phyloP scores from a whole-genome alignment of 2,888 invertebrate species.

The Drosophila anceps region DNA sequence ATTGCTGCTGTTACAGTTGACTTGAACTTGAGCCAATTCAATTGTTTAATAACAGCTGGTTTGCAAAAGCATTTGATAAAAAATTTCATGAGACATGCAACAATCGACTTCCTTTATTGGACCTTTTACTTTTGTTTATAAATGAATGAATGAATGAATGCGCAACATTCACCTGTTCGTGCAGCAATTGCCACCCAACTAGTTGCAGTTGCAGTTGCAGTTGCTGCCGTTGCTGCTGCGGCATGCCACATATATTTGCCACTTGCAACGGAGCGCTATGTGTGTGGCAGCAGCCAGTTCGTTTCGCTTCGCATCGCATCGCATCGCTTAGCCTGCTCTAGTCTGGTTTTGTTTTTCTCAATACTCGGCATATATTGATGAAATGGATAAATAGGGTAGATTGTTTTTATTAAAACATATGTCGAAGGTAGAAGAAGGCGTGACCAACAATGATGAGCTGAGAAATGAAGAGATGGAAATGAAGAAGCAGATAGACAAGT shows the following conservation, averaged over 20 bases:
- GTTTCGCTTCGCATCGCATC: constrained; percentile 26
- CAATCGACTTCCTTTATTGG: constrained; percentile 63
- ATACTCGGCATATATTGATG: background rate
- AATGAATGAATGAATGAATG: constrained; percentile 64
- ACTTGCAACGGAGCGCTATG: constrained; percentile 10
- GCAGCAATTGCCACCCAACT: constrained; percentile 35
- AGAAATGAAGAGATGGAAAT: background rate
- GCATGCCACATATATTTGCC: constrained; percentile 48
- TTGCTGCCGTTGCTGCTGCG: constrained; percentile 26
- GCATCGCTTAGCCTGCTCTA: constrained; percentile 28
- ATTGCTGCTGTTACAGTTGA: constrained; percentile 9
- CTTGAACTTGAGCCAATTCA: constrained; percentile 65
- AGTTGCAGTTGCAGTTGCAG: constrained; percentile 39
- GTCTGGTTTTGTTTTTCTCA: constrained; percentile 37
- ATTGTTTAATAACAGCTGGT: constrained; percentile 1
- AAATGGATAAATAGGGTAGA: background rate
- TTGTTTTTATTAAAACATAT: background rate
- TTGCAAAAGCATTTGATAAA: constrained; percentile 27
- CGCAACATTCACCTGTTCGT: constrained; percentile 57
- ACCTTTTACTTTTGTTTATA: constrained; percentile 62
- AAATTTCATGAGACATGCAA: constrained; percentile 43
- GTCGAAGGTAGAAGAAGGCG: background rate
- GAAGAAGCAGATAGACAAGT: background rate
- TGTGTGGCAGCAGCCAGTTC: constrained; percentile 45
- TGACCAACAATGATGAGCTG: background rate